Base-by-base conservation (phyloP, 2,888 invertebrate species). In the Pomacea canaliculata region DNA sequence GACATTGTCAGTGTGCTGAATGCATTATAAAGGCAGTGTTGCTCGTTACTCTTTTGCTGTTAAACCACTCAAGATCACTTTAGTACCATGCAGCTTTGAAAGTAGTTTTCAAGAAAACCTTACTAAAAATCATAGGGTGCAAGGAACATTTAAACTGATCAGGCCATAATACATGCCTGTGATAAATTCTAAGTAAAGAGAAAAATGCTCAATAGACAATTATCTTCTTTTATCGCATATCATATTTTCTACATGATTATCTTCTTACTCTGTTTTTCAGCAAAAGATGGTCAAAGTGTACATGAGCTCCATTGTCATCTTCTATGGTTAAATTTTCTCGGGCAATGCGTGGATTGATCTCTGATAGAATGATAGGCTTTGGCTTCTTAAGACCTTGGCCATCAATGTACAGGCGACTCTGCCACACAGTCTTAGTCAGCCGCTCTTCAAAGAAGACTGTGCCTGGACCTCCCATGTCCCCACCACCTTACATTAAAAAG, bases 401-500 rank as follows among this genome's bases (percentile, higher is more conserved):
- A 79, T 86, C 85, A 3, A 86, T 37, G 70, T 86, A 86, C 37
- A 86, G 80, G 51, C 86, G 78, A 60, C 73, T 77, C 69, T 82
- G 77, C 76, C 79, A 84, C 19, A 59, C 72, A 46, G 77, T 79
- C 27, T 67, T 63, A 49, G 72, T 75, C 7, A 80, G 48, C 51
- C 79, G 81, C 71, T 86, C 85, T 72, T 86, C 86, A 8, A 86
- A 75, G 70, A 85, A 85, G 16, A 86, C 85, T 2, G 85, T 83
- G 0, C 87, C 87, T 19, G 87, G 85, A 18, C 87, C 87, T 19
- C 85, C 87, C n/a, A 79, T 73, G 72, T 85, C 85, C 13, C 81
- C 82, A 13, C 79, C 82, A 19, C 78, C 51, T 4, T 63, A 79
- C 16, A 82, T 77, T 13, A 83, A 82, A 7, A 46, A 19, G 9